Evolutionary conservation across 2,888 invertebrate genomes (phyloP).

Genomic region (Stenurella melanura): DNA sequence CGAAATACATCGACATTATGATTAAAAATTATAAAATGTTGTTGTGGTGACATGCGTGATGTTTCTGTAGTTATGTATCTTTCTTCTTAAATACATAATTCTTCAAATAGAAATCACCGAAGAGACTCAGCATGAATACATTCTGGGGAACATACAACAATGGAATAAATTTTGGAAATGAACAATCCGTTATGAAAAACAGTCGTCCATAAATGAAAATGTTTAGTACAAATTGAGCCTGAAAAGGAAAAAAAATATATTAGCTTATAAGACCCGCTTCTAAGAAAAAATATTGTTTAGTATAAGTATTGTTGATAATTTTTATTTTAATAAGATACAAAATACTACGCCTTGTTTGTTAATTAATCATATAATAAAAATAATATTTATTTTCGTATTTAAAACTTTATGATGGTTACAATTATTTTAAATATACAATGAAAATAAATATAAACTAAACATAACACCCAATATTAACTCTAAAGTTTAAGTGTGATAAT

Average conservation of each 20-base stretch:
- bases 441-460: no score
- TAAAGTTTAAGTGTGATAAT: no score
- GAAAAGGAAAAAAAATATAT: constrained; percentile 5
- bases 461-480: no score
- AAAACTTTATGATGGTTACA: no score
- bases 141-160: constrained; percentile 79
- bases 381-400: no score
- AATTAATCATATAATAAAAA: no score
- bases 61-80: no score
- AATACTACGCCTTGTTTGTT: no score
- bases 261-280: background rate
- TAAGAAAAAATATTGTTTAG: background rate
- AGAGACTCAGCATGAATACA: constrained; percentile 79
- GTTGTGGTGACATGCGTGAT: background rate
- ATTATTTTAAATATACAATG: no score
- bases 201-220: constrained; percentile 67
- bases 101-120: constrained; percentile 81
- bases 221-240: constrained; percentile 79
- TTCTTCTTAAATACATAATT: constrained; percentile 72
- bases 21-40: no score
- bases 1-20: no score
- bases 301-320: background rate
- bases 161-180: constrained; percentile 76
- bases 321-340: no score
- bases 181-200: constrained; percentile 72